Base-by-base conservation (phyloP, 2,888 invertebrate species). In the Megastigmus dorsalis region DNA sequence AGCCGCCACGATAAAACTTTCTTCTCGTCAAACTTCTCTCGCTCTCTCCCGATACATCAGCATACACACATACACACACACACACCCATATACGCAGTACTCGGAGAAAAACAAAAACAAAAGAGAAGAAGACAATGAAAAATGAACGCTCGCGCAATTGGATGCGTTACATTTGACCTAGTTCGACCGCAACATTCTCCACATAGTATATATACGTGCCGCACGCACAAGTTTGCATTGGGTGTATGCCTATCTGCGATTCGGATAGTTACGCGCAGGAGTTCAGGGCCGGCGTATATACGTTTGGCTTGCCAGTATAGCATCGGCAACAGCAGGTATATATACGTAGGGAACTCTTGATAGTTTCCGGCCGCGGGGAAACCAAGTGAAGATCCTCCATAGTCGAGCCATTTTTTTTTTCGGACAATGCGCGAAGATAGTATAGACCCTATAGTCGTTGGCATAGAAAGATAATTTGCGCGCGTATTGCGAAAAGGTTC, bases 341-440 rank as follows among this genome's bases (percentile, higher is more conserved):
- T n/a, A n/a, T n/a, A n/a, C n/a, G n/a, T n/a, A n/a, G n/a, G n/a
- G n/a, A n/a, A n/a, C n/a, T n/a, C n/a, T n/a, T n/a, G n/a, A n/a
- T n/a, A n/a, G n/a, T 75, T 80, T 81, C 80, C 82, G 80, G 77
- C 52, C 62, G 41, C 77, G 68, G 59, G 52, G 76, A 78, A 79
- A 43, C 71, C 80, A 73, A 80, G 78, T 79, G 79, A 79, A 82
- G 76, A 76, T 80, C 82, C 80, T 82, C 57, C 60, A 66, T n/a
- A n/a, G n/a, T 3, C 5, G 0, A 13, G n/a, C 9, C 3, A n/a
- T n/a, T n/a, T n/a, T n/a, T n/a, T 66, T 66, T 65, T 72, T 72
- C 43, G 43, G 66, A 71, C 66, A 75, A 73, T 52, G 55, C 41
- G 50, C 62, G 55, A 74, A 54, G 75, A 77, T 3, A 38, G 9